Evolutionary conservation across 1,140 invertebrate genomes (phyloP).

Genomic region (Anoplolepis gracilipes): DNA sequence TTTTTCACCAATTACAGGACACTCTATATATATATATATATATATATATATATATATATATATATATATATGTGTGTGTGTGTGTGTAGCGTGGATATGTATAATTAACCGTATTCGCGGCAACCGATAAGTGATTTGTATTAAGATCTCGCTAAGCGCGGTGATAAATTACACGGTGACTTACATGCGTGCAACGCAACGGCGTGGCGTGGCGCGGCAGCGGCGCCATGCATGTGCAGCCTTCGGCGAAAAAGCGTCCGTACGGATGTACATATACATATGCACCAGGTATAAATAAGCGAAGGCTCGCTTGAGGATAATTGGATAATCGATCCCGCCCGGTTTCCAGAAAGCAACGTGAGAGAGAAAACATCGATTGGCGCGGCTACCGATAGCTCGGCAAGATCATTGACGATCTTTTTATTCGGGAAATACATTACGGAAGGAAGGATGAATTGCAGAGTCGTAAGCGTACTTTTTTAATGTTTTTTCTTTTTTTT

Average conservation of each 20-base stretch:
- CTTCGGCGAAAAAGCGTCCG: constrained; percentile 63
- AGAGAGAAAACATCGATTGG: constrained; percentile 33
- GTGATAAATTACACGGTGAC: constrained; percentile 77
- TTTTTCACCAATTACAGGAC: too few relatives aligned
- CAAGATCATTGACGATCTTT: constrained; percentile 3
- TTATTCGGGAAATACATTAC: not conserved
- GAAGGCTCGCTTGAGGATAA: constrained; percentile 54
- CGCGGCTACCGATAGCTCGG: constrained; percentile 24
- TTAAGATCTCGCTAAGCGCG: constrained; percentile 79
- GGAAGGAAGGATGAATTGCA: constrained; percentile 1
- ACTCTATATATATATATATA: too few relatives aligned
- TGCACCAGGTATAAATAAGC: not conserved
- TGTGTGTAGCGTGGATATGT: too few relatives aligned
- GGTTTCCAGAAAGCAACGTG: constrained; percentile 54
- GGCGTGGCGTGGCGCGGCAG: too few relatives aligned
- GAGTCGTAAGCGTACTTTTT: not conserved
- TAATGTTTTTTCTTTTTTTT: too few relatives aligned
- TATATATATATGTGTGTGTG: too few relatives aligned
- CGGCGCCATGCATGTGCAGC: constrained; percentile 33
- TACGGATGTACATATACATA: not conserved
- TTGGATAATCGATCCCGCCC: constrained; percentile 71
- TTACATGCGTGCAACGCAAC: constrained; percentile 70
- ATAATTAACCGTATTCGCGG: constrained; percentile 38
- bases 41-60: too few relatives aligned
- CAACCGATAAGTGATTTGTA: constrained; percentile 78